Conservation (phyloP, 1,140 invertebrate genomes). For the Monomorium pharaonis region DNA sequence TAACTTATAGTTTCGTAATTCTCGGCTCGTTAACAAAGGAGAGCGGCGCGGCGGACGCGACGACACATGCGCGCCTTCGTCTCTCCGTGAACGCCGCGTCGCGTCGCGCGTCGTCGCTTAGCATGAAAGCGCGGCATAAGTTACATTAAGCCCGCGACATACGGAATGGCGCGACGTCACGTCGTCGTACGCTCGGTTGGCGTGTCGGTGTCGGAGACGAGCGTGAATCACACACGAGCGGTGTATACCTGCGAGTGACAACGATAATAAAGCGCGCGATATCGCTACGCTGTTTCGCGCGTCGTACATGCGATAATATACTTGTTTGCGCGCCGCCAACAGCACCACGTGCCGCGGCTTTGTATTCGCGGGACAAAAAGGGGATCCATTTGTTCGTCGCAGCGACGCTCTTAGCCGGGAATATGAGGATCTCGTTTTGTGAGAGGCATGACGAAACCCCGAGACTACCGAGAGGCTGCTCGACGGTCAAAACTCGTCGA, state of each 20-base stretch:
- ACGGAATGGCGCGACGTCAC: background rate
- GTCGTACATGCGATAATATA: background rate
- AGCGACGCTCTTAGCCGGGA: background rate
- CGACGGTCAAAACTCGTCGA: background rate
- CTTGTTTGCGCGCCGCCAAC: background rate
- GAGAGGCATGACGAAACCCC: background rate
- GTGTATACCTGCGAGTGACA: background rate
- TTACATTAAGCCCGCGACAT: conserved; percentile 44
- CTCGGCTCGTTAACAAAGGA: conserved; percentile 52
- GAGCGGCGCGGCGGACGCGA: conserved; percentile 38
- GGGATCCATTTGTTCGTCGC: background rate
- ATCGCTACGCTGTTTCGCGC: conserved; percentile 33
- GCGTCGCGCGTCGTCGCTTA: background rate
- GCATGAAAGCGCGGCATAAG: conserved; percentile 21
- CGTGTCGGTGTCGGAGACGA: conserved; percentile 22
- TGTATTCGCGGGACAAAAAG: conserved; percentile 22
- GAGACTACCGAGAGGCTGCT: background rate
- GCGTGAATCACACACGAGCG: conserved; percentile 27
- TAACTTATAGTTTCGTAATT: conserved; percentile 55
- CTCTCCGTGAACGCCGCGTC: background rate
- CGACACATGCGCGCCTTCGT: conserved; percentile 23
- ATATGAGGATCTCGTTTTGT: background rate
- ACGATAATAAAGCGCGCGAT: conserved; percentile 52
- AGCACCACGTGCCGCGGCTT: conserved; percentile 10
- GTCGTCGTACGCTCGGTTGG: background rate